phyloP scores from a whole-genome alignment of 2,113 vertebrate species.

The Saguinus imperator region DNA sequence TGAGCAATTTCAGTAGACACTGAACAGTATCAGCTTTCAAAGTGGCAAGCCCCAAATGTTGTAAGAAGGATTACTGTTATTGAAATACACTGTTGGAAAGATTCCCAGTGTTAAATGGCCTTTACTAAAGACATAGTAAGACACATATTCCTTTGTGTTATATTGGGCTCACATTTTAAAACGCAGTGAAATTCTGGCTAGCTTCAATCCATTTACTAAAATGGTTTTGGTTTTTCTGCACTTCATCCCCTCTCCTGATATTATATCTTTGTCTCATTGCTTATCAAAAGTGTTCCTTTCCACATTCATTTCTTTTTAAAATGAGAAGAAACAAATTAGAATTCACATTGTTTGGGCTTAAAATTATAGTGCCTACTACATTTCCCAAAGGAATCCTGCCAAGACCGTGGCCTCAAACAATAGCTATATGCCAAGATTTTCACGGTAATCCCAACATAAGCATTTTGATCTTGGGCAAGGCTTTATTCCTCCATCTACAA shows the following conservation, averaged over 20 bases:
- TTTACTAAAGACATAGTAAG: slow-evolving; percentile 37
- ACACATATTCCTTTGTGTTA: slow-evolving; percentile 75
- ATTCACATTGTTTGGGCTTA: slow-evolving; percentile 54
- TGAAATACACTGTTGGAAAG: slow-evolving; percentile 64
- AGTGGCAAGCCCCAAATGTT: slow-evolving; percentile 47
- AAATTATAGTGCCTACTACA: slow-evolving; percentile 46
- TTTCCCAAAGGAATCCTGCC: slow-evolving; percentile 58
- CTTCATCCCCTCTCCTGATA: slow-evolving; percentile 64
- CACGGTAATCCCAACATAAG: background rate
- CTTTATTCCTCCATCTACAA: background rate
- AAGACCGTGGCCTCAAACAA: background rate
- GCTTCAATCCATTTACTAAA: slow-evolving; percentile 66
- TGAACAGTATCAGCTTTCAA: slow-evolving; percentile 66
- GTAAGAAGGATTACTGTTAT: slow-evolving; percentile 49
- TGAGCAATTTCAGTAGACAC: slow-evolving; percentile 42
- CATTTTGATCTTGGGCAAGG: background rate
- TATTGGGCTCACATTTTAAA: slow-evolving; percentile 60
- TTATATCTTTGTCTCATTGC: slow-evolving; percentile 59
- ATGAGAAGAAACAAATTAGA: slow-evolving; percentile 63
- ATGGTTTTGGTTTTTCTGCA: slow-evolving; percentile 68
- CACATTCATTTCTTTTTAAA: slow-evolving; percentile 54
- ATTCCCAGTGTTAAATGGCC: slow-evolving; percentile 68
- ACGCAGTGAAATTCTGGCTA: slow-evolving; percentile 66
- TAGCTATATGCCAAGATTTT: slow-evolving; percentile 35
- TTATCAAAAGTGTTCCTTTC: slow-evolving; percentile 73